Base-by-base conservation (phyloP, 2,888 invertebrate genomes). In the Germaria angustata region DNA sequence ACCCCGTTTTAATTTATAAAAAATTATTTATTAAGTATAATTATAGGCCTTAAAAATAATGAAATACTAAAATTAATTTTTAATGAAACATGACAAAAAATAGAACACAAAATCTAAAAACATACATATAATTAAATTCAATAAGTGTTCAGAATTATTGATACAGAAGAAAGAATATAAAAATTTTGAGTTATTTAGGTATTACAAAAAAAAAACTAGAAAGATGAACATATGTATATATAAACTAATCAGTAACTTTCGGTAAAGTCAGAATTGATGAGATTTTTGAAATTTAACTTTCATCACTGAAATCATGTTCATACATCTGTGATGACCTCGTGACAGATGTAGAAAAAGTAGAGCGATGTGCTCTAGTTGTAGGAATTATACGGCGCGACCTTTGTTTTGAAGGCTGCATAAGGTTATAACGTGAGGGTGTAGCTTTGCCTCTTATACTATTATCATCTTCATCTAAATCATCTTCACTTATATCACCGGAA, bases 401-500 rank as follows among this genome's bases (percentile, higher is more conserved):
- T 53, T 65, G 78, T 15, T 73, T 78, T 11, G 72, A 55, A 24
- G 55, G 15, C 13, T 61, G 36, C 2, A 1, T 55, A 22, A 22
- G 2, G 6, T 20, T 53, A 32, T 51, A 39, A 15, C 71, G 73
- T 24, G 49, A 44, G 22, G 65, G 34, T 17, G 72, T 49, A 34
- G 22, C 9, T 65, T 20, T 41, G 39, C 34, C 28, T 6, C 36
- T 53, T 28, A 15, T 28, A 36, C 15, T 34, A 44, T 39, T 55
- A 2, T 68, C 15, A 0, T 66, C 61, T 41, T 46, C 59, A 3
- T 3, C 76, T 22, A 4, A 15, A 7, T 84, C 79, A 57, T 84
- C 84, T 5, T 86, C 80, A 57, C 85, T 81, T 9, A 82, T 84
- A 20, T 86, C 84, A 13, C 71, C 78, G 15, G 65, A n/a, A 11